Evolutionary conservation across 2,797 vertebrate genomes (phyloP), one percentile per base, ranked within the genome.

Genomic region (Lycodopsis pacificus): DNA sequence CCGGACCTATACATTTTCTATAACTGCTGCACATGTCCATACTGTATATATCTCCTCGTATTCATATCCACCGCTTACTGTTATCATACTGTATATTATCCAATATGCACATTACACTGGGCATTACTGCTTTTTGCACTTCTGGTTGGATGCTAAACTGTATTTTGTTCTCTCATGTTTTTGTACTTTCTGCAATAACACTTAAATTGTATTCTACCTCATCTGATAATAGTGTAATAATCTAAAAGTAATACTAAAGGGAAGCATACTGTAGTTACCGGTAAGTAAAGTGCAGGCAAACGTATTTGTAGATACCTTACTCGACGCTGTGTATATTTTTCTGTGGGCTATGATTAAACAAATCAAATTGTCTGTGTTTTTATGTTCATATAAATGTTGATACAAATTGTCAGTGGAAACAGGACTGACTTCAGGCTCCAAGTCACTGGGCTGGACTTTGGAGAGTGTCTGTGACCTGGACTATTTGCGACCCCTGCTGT

Each of bases 401-500:
- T 27, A 27, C 42, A 17, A n/a, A 12, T 4, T 19, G 8, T 38
- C 44, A n/a, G 30, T 46, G n/a, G 30, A 44, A 71, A 38, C 53
- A 40, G 13, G 25, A 12, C 34, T 48, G 22, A 2, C 27, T 71
- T 1, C 58, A 70, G 22, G 20, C 59, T 65, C 4, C 10, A 9
- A n/a, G 5, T 40, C 13, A 27, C 10, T n/a, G 14, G 7, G 14
- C n/a, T 44, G 42, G 17, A 30, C 4, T 71, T 42, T 42, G n/a
- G 7, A 54, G 30, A 0, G 27, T 20, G 14, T 15, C 5, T 12
- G 53, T 14, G 10, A 73, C 25, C 5, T 65, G 71, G 68, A 38
- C 71, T 67, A 71, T 49, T 27, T 80, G 85, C 81, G 92, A 87
- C 89, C 8, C 88, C 92, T 93, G 90, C 84, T 89, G 92, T 76